Base-by-base conservation (phyloP, 2,113 vertebrate genomes). In the Brachirus orientalis region DNA sequence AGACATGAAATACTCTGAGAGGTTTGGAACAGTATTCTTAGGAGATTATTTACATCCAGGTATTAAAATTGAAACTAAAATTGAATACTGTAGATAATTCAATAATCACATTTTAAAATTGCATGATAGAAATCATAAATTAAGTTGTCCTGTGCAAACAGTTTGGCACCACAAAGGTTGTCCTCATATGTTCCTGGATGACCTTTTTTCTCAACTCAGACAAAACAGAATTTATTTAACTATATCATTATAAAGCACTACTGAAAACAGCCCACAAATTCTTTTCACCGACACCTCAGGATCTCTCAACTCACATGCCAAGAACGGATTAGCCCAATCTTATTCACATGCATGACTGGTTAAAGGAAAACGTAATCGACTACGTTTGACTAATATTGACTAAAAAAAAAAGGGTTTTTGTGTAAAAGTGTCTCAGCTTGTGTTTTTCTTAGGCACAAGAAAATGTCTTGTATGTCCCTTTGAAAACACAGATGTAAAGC, bases 251-350 rank as follows among this genome's bases (percentile, higher is more conserved):
- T 45, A 20, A 16, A 53, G 53, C 3, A 33, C 38, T 6, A 22
- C 1, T 56, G 45, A 41, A 56, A 81, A 63, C 7, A 37, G n/a
- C 16, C 28, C 20, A 14, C 8, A 63, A 14, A 50, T 41, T 71
- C 64, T 67, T 77, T 67, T 69, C 48, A 74, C 11, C 2, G 18
- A 56, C 17, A 46, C 55, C 37, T 61, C 33, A 69, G 37, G 63
- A 71, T 75, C 18, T 10, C 4, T 59, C 14, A 12, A 52, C 19
- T 53, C 19, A 37, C 16, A 73, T 69, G 74, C 71, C 80, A 73
- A 61, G 68, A 55, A 65, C 28, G 8, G 78, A 82, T 86, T 82
- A 79, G 12, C 22, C 10, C 36, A 73, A 63, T 69, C 68, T 45
- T 17, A 67, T 36, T 61, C 16, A 55, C 75, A 64, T 63, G 77